These are phyloP conservation scores for Dallia pectoralis DNA, from an alignment of 2,797 vertebrate genomes.

Conservation along the genomic window DNA sequence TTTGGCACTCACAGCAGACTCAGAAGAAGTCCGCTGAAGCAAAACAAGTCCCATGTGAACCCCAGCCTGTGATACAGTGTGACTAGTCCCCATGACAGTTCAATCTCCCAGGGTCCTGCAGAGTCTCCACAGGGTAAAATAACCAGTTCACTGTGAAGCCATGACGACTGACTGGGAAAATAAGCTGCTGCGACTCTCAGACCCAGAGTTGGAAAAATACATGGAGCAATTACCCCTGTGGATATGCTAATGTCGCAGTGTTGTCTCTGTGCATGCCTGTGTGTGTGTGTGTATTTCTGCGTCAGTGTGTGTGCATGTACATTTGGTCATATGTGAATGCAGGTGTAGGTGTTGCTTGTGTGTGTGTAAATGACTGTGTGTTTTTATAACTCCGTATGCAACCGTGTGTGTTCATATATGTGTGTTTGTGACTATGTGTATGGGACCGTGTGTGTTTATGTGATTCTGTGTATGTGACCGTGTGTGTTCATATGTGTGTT, in stretches of 20 bases:
- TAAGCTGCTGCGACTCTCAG: constrained; percentile 59
- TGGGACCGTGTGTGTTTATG: not conserved
- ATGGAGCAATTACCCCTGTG: constrained; percentile 72
- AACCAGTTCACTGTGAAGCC: constrained; percentile 68
- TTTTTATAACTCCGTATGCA: too few relatives aligned
- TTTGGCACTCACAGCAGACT: not conserved
- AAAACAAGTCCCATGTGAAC: not conserved
- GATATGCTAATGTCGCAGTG: constrained; percentile 69
- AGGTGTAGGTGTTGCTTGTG: too few relatives aligned
- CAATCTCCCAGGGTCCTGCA: constrained; percentile 50
- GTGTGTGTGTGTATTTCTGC: too few relatives aligned
- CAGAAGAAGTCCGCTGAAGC: not conserved
- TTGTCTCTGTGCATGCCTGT: constrained; percentile 6
- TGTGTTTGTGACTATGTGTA: too few relatives aligned
- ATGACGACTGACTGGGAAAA: constrained; percentile 66
- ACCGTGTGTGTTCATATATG: too few relatives aligned
- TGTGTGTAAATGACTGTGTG: too few relatives aligned
- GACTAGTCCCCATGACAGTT: constrained; percentile 31
- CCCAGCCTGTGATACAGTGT: constrained; percentile 16
- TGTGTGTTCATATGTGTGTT: too few relatives aligned
- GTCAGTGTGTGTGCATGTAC: too few relatives aligned
- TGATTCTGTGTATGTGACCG: too few relatives aligned
- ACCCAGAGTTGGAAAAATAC: constrained; percentile 69
- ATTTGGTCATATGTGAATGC: too few relatives aligned
- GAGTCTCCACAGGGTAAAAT: constrained; percentile 56